Conservation (phyloP, 1,140 invertebrate species). For the Drosophila neocordata region DNA sequence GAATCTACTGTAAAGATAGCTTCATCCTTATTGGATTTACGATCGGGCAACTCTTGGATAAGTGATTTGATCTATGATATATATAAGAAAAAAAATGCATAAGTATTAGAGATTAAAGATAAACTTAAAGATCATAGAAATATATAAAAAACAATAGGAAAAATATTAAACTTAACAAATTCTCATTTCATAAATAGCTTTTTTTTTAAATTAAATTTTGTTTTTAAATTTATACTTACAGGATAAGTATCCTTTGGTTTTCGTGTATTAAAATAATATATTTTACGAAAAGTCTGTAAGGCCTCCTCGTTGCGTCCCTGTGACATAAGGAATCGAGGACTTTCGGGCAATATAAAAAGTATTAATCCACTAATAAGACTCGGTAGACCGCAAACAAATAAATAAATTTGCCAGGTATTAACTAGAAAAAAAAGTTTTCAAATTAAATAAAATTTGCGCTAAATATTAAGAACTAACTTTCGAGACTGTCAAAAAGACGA, state of each 20-base stretch:
- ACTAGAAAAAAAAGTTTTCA: constrained; percentile 50
- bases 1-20: constrained; percentile 62
- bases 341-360: constrained; percentile 89
- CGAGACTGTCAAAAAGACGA: constrained; percentile 83
- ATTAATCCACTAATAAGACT: constrained; percentile 86
- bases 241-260: constrained; percentile 86
- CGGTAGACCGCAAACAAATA: constrained; percentile 86
- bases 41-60: constrained; percentile 65
- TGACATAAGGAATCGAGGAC: constrained; percentile 91
- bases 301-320: constrained; percentile 88
- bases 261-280: constrained; percentile 85
- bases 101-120: too few species aligned
- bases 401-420: constrained; percentile 90
- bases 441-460: too few species aligned
- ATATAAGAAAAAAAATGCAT: too few species aligned
- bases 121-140: too few species aligned
- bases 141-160: too few species aligned
- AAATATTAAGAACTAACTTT: too few species aligned
- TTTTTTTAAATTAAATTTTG: too few species aligned
- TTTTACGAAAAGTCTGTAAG: constrained; percentile 62
- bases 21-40: constrained; percentile 49
- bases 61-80: constrained; percentile 56
- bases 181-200: too few species aligned
- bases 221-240: constrained; percentile 81
- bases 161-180: too few species aligned